Percentiles rank a stretch among this genome's conserved stretches.
Evolutionary conservation across 2,797 vertebrate species (phyloP).

Genomic region (Phalanger gymnotis): DNA sequence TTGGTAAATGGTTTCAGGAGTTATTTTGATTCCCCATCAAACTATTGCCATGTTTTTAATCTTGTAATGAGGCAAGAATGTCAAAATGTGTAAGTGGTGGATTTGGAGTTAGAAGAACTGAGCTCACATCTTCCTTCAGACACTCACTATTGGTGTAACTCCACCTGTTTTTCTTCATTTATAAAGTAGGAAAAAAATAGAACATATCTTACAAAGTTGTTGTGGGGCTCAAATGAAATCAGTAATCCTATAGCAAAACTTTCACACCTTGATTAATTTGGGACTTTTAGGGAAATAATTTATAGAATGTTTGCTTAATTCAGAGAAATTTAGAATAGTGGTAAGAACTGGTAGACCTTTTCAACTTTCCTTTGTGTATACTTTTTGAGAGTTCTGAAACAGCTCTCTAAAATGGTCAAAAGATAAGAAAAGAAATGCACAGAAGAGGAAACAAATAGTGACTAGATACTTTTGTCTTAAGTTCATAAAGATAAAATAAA

Average conservation of each 20-base stretch:
- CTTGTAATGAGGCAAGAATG: not conserved
- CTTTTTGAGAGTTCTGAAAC: conserved; percentile 31
- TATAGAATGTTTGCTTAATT: conserved; percentile 36
- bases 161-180: not conserved
- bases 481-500: not conserved
- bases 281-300: not conserved
- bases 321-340: conserved; percentile 40
- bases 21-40: not conserved
- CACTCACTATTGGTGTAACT: not conserved
- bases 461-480: not conserved
- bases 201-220: not conserved
- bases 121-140: not conserved
- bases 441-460: not conserved
- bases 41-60: not conserved
- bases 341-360: not conserved
- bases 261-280: not conserved
- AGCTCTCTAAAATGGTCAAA: not conserved
- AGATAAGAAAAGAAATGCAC: not conserved
- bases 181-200: not conserved
- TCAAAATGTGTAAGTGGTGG: not conserved
- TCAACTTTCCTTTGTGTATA: not conserved
- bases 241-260: not conserved
- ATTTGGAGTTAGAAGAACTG: not conserved
- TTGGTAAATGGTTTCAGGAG: not conserved
- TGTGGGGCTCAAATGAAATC: not conserved